Percentiles rank a stretch among this genome's conserved stretches.
phyloP scores from a whole-genome alignment of 2,113 vertebrate species.

The Nyctereutes procyonoides region DNA sequence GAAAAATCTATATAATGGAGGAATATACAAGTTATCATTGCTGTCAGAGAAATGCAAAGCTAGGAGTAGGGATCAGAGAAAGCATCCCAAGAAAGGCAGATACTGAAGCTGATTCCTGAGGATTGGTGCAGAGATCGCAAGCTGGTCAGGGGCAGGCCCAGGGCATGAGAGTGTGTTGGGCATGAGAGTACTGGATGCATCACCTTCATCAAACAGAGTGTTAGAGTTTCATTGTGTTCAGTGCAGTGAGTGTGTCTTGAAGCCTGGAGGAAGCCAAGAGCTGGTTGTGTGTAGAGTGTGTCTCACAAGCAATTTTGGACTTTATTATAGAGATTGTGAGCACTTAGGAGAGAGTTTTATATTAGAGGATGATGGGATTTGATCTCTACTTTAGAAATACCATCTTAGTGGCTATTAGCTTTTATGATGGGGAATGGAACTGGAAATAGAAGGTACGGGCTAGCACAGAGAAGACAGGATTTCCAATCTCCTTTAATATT shows the following conservation, averaged over 20 bases:
- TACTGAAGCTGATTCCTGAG: not conserved
- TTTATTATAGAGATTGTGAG: not conserved
- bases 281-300: not conserved
- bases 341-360: not conserved
- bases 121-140: not conserved
- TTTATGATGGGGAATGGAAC: not conserved
- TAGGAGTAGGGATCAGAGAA: not conserved
- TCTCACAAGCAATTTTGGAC: not conserved
- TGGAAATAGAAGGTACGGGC: not conserved
- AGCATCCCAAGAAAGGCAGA: not conserved
- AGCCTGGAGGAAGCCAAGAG: not conserved
- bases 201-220: not conserved
- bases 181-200: rapidly evolving
- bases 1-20: not conserved
- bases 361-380: not conserved
- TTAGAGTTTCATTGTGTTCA: not conserved
- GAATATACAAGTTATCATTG: not conserved
- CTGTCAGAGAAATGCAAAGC: not conserved
- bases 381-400: not conserved
- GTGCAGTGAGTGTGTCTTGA: not conserved
- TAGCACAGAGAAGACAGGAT: not conserved
- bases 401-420: not conserved
- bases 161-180: too few relatives aligned
- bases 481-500: not conserved
- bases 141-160: not conserved